These are phyloP conservation scores for Delia radicum DNA, from an alignment of 1,140 invertebrate species.

Conservation along the genomic window DNA sequence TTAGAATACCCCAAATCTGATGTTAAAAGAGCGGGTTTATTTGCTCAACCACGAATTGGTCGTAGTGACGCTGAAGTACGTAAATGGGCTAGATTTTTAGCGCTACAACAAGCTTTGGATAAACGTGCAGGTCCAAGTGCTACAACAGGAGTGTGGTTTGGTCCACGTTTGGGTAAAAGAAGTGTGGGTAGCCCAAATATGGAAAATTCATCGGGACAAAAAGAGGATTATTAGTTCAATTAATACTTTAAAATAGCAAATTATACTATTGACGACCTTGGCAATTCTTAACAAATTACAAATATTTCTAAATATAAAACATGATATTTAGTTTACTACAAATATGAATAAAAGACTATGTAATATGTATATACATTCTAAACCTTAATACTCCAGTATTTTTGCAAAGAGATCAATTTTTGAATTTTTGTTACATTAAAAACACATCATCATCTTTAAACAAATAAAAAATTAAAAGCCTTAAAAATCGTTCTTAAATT, in stretches of 20 bases:
- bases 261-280: not conserved
- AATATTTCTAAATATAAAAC: not conserved
- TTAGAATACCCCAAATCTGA: conserved; percentile 47
- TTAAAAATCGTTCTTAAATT: not conserved
- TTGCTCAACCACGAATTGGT: conserved; percentile 61
- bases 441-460: not conserved
- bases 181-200: too few relatives aligned
- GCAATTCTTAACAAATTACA: not conserved
- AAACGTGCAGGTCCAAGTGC: conserved; percentile 51
- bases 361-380: too few relatives aligned
- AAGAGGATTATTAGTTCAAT: conserved; percentile 40
- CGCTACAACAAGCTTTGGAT: conserved; percentile 47
- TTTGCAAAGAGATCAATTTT: too few relatives aligned
- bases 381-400: too few relatives aligned
- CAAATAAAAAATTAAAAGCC: not conserved
- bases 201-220: conserved; percentile 34
- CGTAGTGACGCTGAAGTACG: conserved; percentile 52
- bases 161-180: conserved; percentile 59
- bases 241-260: not conserved
- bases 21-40: conserved; percentile 56
- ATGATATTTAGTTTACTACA: too few relatives aligned
- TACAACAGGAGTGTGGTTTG: conserved; percentile 62
- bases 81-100: conserved; percentile 48
- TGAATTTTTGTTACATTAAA: not conserved
- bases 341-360: too few relatives aligned